Base-by-base conservation (phyloP, 2,888 invertebrate genomes). In the Phrixothrix hirtus region DNA sequence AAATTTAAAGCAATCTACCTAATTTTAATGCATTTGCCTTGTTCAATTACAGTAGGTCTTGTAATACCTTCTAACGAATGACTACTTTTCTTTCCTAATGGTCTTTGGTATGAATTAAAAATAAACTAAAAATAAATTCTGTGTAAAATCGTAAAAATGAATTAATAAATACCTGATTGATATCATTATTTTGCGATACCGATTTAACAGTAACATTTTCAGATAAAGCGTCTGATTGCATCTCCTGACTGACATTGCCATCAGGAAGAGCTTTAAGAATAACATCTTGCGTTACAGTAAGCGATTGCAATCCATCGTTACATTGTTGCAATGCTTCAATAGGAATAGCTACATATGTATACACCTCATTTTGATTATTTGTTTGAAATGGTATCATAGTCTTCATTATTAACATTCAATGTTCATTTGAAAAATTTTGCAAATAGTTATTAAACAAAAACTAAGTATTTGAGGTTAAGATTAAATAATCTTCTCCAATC, bases 201-300 rank as follows among this genome's bases (percentile, higher is more conserved):
- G n/a, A n/a, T n/a, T n/a, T n/a, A n/a, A n/a, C n/a, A n/a, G n/a
- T n/a, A n/a, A 21, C 15, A 25, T 30, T 37, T 16, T 37, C 29
- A 1, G 17, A 26, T 26, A 15, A 13, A 4, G 14, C 27, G 5
- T 12, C 11, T 1, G 30, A 6, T 15, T 45, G 36, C 15, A 37
- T 7, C 37, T 37, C 29, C 13, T 36, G 37, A 10, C 6, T 25
- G 10, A 31, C 13, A 11, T 41, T 42, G 5, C 47, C 54, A 43
- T 58, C 58, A n/a, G 59, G 45, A 15, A 59, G 39, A n/a, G 55
- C 37, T 47, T 59, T 59, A 35, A 61, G 31, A 25, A 54, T 36
- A 25, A 57, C 27, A 37, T 54, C 57, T 37, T 58, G 59, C 13
- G 55, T 32, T n/a, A 54, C 49, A 10, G 47, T 27, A 29, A 56